Conservation (phyloP, 2,888 invertebrate species). For the Ophion slaviceki region DNA sequence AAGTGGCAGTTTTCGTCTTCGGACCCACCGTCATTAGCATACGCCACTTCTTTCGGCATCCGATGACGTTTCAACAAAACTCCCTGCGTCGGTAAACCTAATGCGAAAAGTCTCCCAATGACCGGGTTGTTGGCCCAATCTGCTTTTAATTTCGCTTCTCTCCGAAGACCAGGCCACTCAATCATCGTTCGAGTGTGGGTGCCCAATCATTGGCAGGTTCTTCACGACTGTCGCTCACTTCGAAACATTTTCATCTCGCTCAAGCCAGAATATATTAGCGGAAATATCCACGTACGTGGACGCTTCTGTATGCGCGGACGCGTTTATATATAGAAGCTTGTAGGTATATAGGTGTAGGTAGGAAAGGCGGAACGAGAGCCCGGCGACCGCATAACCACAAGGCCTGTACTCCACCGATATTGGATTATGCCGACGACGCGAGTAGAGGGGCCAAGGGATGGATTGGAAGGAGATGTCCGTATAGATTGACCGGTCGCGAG, state of each 20-base stretch:
- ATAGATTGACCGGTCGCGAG: conserved; percentile 16
- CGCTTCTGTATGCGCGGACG: not conserved
- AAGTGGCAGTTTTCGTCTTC: not conserved
- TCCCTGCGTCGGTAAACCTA: not conserved
- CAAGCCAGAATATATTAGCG: conserved; percentile 15
- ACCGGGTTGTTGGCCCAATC: conserved; percentile 12
- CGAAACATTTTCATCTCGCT: not conserved
- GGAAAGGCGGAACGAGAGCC: conserved; percentile 54
- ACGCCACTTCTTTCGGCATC: conserved; percentile 2
- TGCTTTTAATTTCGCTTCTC: not conserved
- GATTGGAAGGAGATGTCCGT: conserved; percentile 14
- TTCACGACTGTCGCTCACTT: conserved; percentile 14
- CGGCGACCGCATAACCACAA: conserved; percentile 62
- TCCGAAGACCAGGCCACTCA: conserved; percentile 10
- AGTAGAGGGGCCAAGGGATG: conserved; percentile 39
- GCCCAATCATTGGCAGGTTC: conserved; percentile 36
- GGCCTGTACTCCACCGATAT: conserved; percentile 68
- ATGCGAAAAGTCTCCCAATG: not conserved
- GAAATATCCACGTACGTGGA: not conserved
- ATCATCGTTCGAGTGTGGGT: conserved; percentile 30
- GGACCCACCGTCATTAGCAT: conserved; percentile 6
- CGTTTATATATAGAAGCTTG: conserved; percentile 35
- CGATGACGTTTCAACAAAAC: not conserved
- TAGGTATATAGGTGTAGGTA: conserved; percentile 10
- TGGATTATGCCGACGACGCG: conserved; percentile 75